A percentile compares a stretch with the other conserved stretches of the same genome.
Evolutionary conservation across 2,888 invertebrate species (phyloP).

Genomic region (Ernsta delagoae): DNA sequence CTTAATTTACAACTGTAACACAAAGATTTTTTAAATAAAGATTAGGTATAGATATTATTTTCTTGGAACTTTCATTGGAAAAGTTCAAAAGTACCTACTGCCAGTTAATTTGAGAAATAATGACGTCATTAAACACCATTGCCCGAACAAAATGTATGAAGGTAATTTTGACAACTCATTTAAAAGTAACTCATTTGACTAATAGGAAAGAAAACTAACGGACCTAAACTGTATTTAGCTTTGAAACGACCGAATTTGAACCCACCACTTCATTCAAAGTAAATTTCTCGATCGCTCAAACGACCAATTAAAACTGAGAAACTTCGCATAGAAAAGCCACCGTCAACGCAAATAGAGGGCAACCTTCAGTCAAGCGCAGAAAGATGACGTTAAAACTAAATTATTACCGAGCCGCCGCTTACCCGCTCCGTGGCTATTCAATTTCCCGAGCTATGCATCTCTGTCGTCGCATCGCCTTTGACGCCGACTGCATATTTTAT

Average conservation of each 20-base stretch:
- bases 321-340: slow-evolving; percentile 40
- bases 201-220: no score
- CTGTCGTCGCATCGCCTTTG: slow-evolving; percentile 73
- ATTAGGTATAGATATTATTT: no score
- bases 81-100: no score
- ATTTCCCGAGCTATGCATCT: slow-evolving; percentile 77
- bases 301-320: slow-evolving; percentile 37
- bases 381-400: slow-evolving; percentile 67
- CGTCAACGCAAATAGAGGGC: slow-evolving; percentile 38
- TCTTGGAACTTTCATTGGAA: no score
- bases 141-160: no score
- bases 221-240: no score
- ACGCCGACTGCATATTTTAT: slow-evolving; percentile 77
- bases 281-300: slow-evolving; percentile 48
- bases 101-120: no score
- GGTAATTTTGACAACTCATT: no score
- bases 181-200: no score
- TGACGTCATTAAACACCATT: no score
- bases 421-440: slow-evolving; percentile 67
- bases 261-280: slow-evolving; percentile 42
- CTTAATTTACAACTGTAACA: no score
- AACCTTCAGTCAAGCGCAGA: slow-evolving; percentile 39
- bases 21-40: no score
- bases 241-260: slow-evolving; percentile 5
- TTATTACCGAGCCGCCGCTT: slow-evolving; percentile 70